Conservation (phyloP, 1,140 invertebrate species). For the Macrosteles quadrilineatus region DNA sequence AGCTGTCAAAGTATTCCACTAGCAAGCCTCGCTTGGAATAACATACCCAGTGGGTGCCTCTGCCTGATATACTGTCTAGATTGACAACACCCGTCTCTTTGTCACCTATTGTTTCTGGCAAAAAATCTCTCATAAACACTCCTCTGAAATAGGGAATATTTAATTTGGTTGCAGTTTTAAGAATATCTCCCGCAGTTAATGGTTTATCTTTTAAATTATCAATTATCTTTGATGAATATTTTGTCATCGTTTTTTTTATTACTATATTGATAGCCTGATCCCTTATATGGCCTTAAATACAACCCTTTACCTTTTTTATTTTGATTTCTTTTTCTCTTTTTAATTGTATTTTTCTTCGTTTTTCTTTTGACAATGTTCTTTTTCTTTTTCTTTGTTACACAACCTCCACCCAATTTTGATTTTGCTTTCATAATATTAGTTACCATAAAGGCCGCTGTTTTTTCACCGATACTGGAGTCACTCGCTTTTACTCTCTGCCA, state of each 20-base stretch:
- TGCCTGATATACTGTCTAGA: constrained; percentile 40
- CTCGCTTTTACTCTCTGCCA: constrained; percentile 46
- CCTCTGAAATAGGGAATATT: constrained; percentile 35
- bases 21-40: constrained; percentile 41
- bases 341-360: neutral
- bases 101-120: constrained; percentile 36
- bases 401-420: constrained; percentile 42
- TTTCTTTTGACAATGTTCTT: constrained; percentile 1
- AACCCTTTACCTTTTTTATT: constrained; percentile 28
- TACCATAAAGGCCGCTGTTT: constrained; percentile 44
- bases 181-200: neutral
- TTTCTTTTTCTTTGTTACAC: neutral
- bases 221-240: neutral
- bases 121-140: constrained; percentile 35
- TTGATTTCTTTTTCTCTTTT: neutral
- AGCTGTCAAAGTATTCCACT: constrained; percentile 25
- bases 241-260: constrained; percentile 9
- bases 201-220: constrained; percentile 11
- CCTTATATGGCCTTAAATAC: constrained; percentile 28
- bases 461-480: constrained; percentile 47
- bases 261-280: neutral
- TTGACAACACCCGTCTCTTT: constrained; percentile 46
- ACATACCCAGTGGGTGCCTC: constrained; percentile 46
- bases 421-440: constrained; percentile 47
- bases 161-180: neutral